Conservation (phyloP, 2,113 vertebrate genomes). For the Lagopus leucura region DNA sequence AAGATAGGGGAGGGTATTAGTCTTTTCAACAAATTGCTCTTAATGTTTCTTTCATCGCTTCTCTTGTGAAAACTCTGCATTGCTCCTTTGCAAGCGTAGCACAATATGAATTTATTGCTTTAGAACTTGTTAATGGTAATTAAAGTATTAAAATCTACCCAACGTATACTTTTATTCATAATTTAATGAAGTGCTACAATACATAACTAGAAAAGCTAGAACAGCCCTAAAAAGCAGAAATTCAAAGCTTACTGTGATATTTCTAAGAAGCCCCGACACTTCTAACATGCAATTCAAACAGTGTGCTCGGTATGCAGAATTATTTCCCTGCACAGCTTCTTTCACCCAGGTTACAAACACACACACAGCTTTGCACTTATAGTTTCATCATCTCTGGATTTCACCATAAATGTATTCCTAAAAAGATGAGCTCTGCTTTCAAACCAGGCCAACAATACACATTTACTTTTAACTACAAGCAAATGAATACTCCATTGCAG, state of each 20-base stretch:
- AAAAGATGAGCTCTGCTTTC: background rate
- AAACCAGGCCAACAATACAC: background rate
- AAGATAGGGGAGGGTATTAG: background rate
- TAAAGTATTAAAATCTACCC: background rate
- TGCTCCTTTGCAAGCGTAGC: background rate
- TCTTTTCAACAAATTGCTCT: conserved; percentile 12
- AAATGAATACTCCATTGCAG: background rate
- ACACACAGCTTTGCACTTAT: background rate
- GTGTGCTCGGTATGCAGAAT: background rate
- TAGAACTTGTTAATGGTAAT: background rate
- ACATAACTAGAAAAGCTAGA: background rate
- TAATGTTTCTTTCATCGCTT: background rate
- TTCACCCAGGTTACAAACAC: background rate
- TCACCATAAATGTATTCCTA: background rate
- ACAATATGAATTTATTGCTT: background rate
- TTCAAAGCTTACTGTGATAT: background rate
- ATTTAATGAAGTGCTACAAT: background rate
- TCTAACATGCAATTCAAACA: background rate
- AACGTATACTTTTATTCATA: background rate
- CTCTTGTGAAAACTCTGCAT: background rate
- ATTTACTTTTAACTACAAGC: background rate
- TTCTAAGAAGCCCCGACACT: background rate
- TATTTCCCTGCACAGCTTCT: background rate
- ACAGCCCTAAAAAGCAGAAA: background rate
- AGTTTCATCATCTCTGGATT: background rate